Evolutionary conservation across 2,113 vertebrate species (phyloP).

Genomic region (Podiceps cristatus): DNA sequence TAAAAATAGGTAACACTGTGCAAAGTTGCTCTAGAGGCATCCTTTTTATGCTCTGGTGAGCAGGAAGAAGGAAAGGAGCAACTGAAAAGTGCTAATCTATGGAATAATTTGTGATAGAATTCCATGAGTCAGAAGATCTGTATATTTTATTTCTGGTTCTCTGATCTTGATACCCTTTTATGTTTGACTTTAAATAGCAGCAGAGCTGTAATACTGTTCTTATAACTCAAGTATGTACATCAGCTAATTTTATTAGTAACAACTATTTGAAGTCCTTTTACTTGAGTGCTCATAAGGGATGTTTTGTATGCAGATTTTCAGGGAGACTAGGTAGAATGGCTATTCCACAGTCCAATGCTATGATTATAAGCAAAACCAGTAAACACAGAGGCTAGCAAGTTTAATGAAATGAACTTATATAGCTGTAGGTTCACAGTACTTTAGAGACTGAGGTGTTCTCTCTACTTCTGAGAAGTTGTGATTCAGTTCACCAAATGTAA

Average conservation of each 20-base stretch:
- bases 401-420: not conserved
- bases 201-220: not conserved
- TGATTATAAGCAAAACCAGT: not conserved
- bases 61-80: not conserved
- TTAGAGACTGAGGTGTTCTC: not conserved
- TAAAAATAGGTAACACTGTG: not conserved
- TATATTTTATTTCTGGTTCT: not conserved
- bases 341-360: not conserved
- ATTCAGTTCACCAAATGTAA: not conserved
- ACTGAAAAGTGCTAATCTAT: not conserved
- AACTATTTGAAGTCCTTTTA: not conserved
- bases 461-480: not conserved
- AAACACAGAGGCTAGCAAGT: not conserved
- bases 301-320: not conserved
- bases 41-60: not conserved
- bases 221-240: not conserved
- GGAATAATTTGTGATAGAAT: not conserved
- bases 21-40: not conserved
- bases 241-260: not conserved
- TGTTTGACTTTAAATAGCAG: not conserved
- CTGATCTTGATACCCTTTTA: not conserved
- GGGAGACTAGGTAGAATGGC: not conserved
- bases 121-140: not conserved
- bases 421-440: not conserved
- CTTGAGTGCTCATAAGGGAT: not conserved